These are phyloP conservation scores for Turritopsis dohrnii DNA, from an alignment of 30 jellyfish, hydroid and myxozoan species.

Conservation along the genomic window DNA sequence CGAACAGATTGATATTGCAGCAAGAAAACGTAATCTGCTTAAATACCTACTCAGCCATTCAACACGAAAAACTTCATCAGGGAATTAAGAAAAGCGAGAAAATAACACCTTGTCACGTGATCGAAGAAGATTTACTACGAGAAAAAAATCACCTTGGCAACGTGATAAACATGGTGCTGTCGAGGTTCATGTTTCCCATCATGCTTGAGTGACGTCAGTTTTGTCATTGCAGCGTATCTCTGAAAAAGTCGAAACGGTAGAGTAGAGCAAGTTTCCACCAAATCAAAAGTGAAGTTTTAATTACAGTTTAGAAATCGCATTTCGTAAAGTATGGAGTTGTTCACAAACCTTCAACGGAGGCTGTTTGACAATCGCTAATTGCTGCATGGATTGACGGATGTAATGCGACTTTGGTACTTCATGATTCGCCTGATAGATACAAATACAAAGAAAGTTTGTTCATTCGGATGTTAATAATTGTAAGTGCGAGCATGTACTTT, in stretches of 20 bases:
- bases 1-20: not conserved
- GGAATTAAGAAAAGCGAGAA: too few species aligned
- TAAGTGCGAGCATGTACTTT: too few species aligned
- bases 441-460: too few species aligned
- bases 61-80: not conserved
- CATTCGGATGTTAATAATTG: not conserved
- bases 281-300: too few species aligned
- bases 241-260: not conserved
- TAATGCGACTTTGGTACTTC: not conserved
- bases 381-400: not conserved
- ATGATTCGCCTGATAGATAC: not conserved
- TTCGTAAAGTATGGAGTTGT: too few species aligned
- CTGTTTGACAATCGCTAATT: not conserved
- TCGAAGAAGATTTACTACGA: too few species aligned
- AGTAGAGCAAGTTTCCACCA: too few species aligned
- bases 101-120: too few species aligned
- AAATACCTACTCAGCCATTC: not conserved
- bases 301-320: too few species aligned
- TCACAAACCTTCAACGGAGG: not conserved
- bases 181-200: not conserved
- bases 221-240: slow-evolving; percentile 14
- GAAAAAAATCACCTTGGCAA: not conserved
- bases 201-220: not conserved
- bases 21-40: not conserved
- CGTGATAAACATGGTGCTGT: not conserved